phyloP scores from a whole-genome alignment of 2,888 invertebrate genomes.

The Masnerella sp. region DNA sequence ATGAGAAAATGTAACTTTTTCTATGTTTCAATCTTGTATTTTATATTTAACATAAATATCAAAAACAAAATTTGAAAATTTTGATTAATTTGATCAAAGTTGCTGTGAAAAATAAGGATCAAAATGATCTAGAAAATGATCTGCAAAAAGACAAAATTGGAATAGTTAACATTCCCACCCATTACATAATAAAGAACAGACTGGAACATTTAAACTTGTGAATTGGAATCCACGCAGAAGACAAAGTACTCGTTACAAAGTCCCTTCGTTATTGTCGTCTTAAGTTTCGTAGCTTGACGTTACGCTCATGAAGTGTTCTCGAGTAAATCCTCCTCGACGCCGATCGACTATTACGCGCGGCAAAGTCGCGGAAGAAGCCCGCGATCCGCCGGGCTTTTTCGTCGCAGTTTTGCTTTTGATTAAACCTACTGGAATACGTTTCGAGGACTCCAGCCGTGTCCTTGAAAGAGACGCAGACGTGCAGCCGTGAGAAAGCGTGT shows the following conservation, averaged over 20 bases:
- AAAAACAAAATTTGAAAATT: too few species aligned
- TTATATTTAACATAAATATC: too few species aligned
- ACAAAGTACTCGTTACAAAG: constrained; percentile 44
- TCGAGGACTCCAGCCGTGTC: constrained; percentile 32
- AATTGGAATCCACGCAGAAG: constrained; percentile 16
- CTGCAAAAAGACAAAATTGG: too few species aligned
- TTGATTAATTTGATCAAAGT: too few species aligned
- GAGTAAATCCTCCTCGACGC: constrained; percentile 63
- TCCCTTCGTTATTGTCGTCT: constrained; percentile 56
- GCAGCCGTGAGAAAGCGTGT: constrained; percentile 29
- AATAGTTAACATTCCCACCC: too few species aligned
- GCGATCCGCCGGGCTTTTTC: constrained; percentile 26
- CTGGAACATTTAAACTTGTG: constrained; percentile 18
- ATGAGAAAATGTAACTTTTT: too few species aligned
- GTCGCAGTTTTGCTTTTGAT: constrained; percentile 23
- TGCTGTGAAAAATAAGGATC: too few species aligned
- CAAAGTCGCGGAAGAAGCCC: constrained; percentile 28
- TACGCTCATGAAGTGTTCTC: constrained; percentile 63
- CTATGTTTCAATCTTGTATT: too few species aligned
- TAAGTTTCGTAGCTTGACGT: constrained; percentile 47
- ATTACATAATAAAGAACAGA: constrained; percentile 1
- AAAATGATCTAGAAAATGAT: too few species aligned
- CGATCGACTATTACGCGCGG: constrained; percentile 65
- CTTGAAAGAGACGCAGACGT: constrained; percentile 28
- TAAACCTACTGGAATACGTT: constrained; percentile 27